These are phyloP conservation scores for Ctenicera cuprea DNA, from an alignment of 2,888 invertebrate genomes.

Conservation along the genomic window DNA sequence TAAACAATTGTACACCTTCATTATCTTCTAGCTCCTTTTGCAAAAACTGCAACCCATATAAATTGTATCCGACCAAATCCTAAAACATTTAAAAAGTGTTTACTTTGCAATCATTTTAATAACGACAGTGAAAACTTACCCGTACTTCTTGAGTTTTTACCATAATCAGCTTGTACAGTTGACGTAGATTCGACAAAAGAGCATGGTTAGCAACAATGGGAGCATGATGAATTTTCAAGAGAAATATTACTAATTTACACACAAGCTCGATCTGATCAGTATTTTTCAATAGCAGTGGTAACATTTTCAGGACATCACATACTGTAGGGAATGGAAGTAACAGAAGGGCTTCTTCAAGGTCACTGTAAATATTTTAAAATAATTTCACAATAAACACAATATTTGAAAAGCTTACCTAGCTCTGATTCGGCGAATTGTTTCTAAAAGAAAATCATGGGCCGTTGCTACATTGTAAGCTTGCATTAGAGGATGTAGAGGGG, in stretches of 20 bases:
- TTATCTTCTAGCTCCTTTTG: slow-evolving; percentile 85
- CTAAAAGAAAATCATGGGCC: slow-evolving; percentile 87
- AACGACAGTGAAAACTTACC: slow-evolving; percentile 74
- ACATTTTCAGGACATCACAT: slow-evolving; percentile 83
- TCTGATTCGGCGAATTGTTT: slow-evolving; percentile 86
- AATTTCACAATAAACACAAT: slow-evolving; percentile 16
- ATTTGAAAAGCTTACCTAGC: slow-evolving; percentile 78
- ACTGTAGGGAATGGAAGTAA: slow-evolving; percentile 90
- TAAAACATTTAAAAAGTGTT: slow-evolving; percentile 69
- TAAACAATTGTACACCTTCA: slow-evolving; percentile 85
- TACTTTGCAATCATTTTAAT: no score
- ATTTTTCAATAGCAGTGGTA: slow-evolving; percentile 81
- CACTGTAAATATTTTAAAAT: slow-evolving; percentile 77
- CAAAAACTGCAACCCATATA: slow-evolving; percentile 86
- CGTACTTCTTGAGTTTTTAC: slow-evolving; percentile 77
- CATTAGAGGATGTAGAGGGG: slow-evolving; percentile 87
- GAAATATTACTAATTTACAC: slow-evolving; percentile 84
- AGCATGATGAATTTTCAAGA: slow-evolving; percentile 85
- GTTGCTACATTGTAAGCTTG: slow-evolving; percentile 84
- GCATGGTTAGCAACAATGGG: slow-evolving; percentile 85
- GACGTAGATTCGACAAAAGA: slow-evolving; percentile 80
- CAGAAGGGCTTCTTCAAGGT: slow-evolving; percentile 92
- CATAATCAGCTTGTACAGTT: slow-evolving; percentile 76
- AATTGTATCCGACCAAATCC: slow-evolving; percentile 90
- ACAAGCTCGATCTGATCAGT: slow-evolving; percentile 86